Evolutionary conservation across 2,888 invertebrate species (phyloP), one percentile per base, ranked within the genome.

Genomic region (Macrophya annulata): DNA sequence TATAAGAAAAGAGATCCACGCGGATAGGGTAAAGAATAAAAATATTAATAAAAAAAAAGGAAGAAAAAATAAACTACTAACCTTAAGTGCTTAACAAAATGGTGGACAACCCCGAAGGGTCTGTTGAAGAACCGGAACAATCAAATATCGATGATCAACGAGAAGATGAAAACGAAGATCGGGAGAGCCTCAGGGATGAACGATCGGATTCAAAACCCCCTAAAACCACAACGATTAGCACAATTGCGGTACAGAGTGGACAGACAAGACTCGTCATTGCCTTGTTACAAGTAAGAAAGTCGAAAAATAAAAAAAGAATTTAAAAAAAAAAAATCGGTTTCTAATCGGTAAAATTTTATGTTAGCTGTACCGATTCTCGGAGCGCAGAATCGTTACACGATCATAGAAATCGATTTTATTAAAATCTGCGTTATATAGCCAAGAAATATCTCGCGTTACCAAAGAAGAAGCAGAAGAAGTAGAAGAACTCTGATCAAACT

Each of bases 201-300:
- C 87, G 86, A 86, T 74, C 87, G 45, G 62, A 43, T 43, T 81
- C 89, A 79, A 89, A 89, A 79, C 88, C 79, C 17, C 92, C 94
- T 82, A 95, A 95, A 89, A 96, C 97, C 85, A 98, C 98, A 86
- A 98, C 98, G 89, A 97, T 98, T 91, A 98, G 98, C 93, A 98
- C 98, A 85, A 98, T 98, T 89, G 98, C 98, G 77, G 97, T 98
- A 87, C 97, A 97, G 93, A 97, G 98, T 92, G 98, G 98, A 88
- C 96, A 96, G 90, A 97, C 98, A 74, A 96, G 97, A 93, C 96
- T 98, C 91, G 97, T 98, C 91, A 97, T 98, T 91, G 98, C 98
- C 87, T 95, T 98, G 88, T 95, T 98, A 89, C 97, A 97, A 96
- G 98, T 98, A 96, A 94, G 96, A 93, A 48, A 59, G n/a, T 55